Evolutionary conservation across 1,140 invertebrate genomes (phyloP), one percentile per base, ranked within the genome.

Genomic region (Atopsyche davidsoni): DNA sequence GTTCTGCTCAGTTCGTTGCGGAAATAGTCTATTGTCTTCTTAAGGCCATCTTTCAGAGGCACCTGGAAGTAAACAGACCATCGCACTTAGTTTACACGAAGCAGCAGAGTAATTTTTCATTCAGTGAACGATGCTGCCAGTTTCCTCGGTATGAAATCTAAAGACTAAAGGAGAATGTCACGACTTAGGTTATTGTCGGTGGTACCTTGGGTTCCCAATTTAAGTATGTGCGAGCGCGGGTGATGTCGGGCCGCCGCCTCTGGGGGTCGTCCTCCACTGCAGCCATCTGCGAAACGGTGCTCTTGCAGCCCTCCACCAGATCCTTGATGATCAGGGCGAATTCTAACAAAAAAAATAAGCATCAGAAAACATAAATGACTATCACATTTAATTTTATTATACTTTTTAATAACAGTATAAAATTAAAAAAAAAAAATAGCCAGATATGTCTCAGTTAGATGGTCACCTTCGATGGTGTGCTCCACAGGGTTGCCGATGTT

Each of bases 401-500:
- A 28, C 24, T 28, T 7, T 28, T 7, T 28, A 28, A 7, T 28
- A 28, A n/a, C 6, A 46, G 4, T 46, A 4, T 24, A n/a, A 6
- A 17, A 16, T 34, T 34, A 46, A 46, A 34, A n/a, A 45, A 45
- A 3, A 3, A n/a, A n/a, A 41, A 42, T 41, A 40, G 14, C 47
- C 14, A 46, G n/a, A n/a, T n/a, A n/a, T n/a, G n/a, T n/a, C n/a
- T n/a, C n/a, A n/a, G n/a, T n/a, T n/a, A n/a, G n/a, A 64, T 61
- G 62, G 23, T 52, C 74, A 88, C 87, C 86, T 77, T 87, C 81
- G 59, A 99, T 98, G 1, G 91, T 92, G 68, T 97, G 89, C 72
- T 99, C 97, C 22, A 94, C 90, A 1, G 97, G 96, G 78, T 99
- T 99, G 19, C 97, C 97, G 46, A 99, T 71, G 75, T 99, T 99